Evolutionary conservation across 35 echinoderm and acorn worm species (phyloP), one percentile per base, ranked within the genome.

Genomic region (Apostichopus californicus): DNA sequence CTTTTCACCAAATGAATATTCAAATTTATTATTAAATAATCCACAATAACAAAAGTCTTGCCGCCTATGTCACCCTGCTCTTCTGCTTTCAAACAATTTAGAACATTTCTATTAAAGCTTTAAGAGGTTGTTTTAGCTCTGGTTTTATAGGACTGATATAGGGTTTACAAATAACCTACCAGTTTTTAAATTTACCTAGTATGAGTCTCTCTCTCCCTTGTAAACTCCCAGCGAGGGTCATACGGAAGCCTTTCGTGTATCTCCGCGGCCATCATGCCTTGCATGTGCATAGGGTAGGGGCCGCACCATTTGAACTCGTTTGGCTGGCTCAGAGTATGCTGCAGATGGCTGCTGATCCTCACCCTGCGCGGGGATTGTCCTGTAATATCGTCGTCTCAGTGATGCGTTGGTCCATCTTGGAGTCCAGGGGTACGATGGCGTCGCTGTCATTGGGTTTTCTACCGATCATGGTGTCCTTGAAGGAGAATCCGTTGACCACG

Each of bases 221-320:
- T 95, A 57, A 98, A 98, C 86, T 98, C 96, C 96, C 96, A 98
- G 23, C 81, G 61, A 10, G 90, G 79, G 82, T 98, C 91, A 77
- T 96, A 98, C 9, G 96, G 94, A 13, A 94, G 4, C 58, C 93
- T 89, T 54, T 98, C 96, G 56, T 87, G 92, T 21, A 93, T 91
- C 22, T 94, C 96, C 46, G 96, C 94, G 1, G 89, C 55, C 20
- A 78, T 15, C 89, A 91, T 78, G 12, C 86, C 86, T 18, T 64
- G 57, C 54, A 87, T 58, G 15, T 15, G 15, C 20, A 89, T 28
- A 23, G 86, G 86, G 63, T 89, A 89, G 13, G 75, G 18, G 13
- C 86, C 86, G 8, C 86, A 65, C 8, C 86, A 8, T 22, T 89
- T 89, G 5, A 89, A 89, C 13, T 88, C 86, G 79, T 82, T 82